Conservation (phyloP, 2,797 vertebrate genomes). For the Stomatorhinus walkeri region DNA sequence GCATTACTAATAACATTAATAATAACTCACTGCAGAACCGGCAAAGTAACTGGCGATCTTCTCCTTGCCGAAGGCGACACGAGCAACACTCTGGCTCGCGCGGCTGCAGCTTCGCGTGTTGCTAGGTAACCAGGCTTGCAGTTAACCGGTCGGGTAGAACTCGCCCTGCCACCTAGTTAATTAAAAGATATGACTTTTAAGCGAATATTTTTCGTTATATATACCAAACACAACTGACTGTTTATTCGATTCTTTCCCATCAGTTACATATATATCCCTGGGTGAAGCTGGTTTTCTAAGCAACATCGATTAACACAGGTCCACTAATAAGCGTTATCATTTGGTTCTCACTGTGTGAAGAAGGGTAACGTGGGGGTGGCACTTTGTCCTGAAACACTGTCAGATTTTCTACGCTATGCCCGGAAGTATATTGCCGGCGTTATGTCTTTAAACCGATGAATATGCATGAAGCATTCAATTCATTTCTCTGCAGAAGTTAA, state of each 20-base stretch:
- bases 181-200: neutral
- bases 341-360: neutral
- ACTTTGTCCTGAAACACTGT: neutral
- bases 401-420: neutral
- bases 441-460: neutral
- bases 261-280: neutral
- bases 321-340: neutral
- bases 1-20: neutral
- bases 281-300: neutral
- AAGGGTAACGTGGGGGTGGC: neutral
- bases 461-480: neutral
- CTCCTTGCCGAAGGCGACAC: neutral
- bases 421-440: neutral
- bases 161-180: neutral
- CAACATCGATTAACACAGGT: neutral
- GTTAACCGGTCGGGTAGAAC: neutral
- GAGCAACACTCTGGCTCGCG: neutral
- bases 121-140: neutral
- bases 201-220: neutral
- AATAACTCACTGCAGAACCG: conserved; percentile 1
- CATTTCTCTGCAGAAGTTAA: neutral
- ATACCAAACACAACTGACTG: neutral
- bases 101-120: neutral
- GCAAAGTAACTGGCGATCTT: neutral
- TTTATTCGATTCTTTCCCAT: neutral